These are phyloP conservation scores for Euwallacea fornicatus DNA, from an alignment of 1,140 invertebrate genomes.

Conservation along the genomic window DNA sequence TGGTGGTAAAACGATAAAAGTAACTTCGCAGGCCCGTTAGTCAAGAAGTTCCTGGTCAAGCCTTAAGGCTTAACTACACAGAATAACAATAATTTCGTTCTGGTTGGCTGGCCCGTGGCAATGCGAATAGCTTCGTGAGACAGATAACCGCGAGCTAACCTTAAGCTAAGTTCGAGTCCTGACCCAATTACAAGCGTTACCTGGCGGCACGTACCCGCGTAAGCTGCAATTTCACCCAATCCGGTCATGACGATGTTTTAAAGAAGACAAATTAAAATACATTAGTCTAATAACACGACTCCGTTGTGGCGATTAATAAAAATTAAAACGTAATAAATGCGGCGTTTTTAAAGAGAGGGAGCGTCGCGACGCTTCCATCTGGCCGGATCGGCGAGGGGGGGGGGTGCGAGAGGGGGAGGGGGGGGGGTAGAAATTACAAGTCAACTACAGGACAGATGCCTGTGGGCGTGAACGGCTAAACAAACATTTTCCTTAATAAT, in stretches of 20 bases:
- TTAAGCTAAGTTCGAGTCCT: slow-evolving; percentile 9
- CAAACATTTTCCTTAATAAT: no score
- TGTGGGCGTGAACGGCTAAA: no score
- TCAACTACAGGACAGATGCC: no score
- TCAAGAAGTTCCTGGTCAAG: background rate
- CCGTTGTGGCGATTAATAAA: slow-evolving; percentile 17
- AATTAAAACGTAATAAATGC: slow-evolving; percentile 20
- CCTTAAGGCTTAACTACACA: slow-evolving; percentile 12
- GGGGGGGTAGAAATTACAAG: no score
- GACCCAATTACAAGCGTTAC: slow-evolving; percentile 11
- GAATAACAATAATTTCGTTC: slow-evolving; percentile 22
- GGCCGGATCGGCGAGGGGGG: no score
- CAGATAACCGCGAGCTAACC: slow-evolving; percentile 11
- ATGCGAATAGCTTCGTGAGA: slow-evolving; percentile 8
- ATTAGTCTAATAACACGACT: slow-evolving; percentile 8
- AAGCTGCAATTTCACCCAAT: no score
- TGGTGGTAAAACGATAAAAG: background rate
- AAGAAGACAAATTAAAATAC: slow-evolving; percentile 15
- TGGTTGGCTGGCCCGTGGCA: slow-evolving; percentile 4
- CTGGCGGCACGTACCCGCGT: background rate
- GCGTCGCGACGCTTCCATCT: no score
- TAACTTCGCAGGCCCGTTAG: background rate
- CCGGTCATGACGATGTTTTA: background rate
- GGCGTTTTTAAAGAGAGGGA: background rate
- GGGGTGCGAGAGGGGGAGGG: no score